phyloP scores from a whole-genome alignment of 2,797 vertebrate genomes.

The Enteromius treurensis region DNA sequence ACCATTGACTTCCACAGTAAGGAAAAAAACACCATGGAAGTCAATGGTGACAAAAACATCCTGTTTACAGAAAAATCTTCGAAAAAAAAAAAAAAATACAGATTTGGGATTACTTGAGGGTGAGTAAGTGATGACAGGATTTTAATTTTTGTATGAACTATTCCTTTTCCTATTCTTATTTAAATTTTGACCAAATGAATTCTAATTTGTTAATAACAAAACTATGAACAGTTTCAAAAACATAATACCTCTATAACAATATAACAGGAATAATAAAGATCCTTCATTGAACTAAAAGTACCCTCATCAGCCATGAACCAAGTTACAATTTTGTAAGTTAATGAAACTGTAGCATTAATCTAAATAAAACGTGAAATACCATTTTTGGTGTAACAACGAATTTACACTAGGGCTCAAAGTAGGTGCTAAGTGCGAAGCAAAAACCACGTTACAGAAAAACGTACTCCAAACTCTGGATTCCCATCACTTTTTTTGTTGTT shows the following conservation, averaged over 20 bases:
- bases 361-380: slow-evolving; percentile 46
- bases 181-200: slow-evolving; percentile 19
- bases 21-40: too few relatives aligned
- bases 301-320: slow-evolving; percentile 33
- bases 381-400: slow-evolving; percentile 46
- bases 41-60: too few relatives aligned
- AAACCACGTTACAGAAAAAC: slow-evolving; percentile 36
- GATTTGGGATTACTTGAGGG: too few relatives aligned
- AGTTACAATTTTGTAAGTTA: slow-evolving; percentile 33
- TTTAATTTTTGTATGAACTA: too few relatives aligned
- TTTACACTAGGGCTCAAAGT: slow-evolving; percentile 36
- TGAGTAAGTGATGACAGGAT: too few relatives aligned
- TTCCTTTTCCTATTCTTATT: slow-evolving; percentile 44
- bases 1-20: too few relatives aligned
- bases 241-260: slow-evolving; percentile 51
- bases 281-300: slow-evolving; percentile 49
- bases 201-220: slow-evolving; percentile 38
- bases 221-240: slow-evolving; percentile 53
- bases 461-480: not conserved
- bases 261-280: slow-evolving; percentile 43
- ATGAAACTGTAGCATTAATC: slow-evolving; percentile 51
- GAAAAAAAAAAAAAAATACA: too few relatives aligned
- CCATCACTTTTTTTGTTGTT: slow-evolving; percentile 8
- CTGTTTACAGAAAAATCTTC: too few relatives aligned
- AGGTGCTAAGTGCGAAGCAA: slow-evolving; percentile 45